Conservation (phyloP, 30 jellyfish, hydroid and myxozoan genomes). For the Aurelia coerulea region DNA sequence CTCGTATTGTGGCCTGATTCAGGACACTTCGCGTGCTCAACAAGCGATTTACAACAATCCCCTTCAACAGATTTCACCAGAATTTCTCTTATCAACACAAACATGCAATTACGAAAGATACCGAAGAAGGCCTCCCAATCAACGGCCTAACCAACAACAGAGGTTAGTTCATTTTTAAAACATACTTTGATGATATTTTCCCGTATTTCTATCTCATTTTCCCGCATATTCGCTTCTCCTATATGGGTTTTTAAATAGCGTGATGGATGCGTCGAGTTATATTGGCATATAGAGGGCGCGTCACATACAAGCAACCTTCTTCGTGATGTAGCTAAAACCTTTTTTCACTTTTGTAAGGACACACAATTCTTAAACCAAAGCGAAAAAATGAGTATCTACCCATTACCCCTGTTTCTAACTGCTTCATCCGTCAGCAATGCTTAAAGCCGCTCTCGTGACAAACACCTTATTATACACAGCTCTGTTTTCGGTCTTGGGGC, state of each 20-base stretch:
- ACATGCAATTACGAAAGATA: slow-evolving; percentile 63
- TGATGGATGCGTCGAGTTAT: slow-evolving; percentile 24
- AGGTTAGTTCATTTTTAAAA: slow-evolving; percentile 8
- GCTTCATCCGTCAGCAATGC: not conserved
- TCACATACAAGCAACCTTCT: slow-evolving; percentile 39
- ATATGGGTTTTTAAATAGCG: slow-evolving; percentile 22
- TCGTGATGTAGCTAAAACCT: not conserved
- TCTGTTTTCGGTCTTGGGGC: no score
- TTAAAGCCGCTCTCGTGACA: not conserved
- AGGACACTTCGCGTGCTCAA: slow-evolving; percentile 69
- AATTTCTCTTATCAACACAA: slow-evolving; percentile 60
- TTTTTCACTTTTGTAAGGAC: no score
- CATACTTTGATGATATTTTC: no score
- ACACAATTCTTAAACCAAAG: no score
- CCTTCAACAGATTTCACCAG: slow-evolving; percentile 68
- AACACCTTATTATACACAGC: no score
- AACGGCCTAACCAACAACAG: slow-evolving; percentile 58
- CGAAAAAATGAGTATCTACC: no score
- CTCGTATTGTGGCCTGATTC: slow-evolving; percentile 54
- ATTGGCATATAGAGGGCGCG: slow-evolving; percentile 32
- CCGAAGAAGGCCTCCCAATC: slow-evolving; percentile 64
- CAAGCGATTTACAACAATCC: slow-evolving; percentile 65
- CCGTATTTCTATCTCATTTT: not conserved
- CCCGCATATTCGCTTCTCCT: not conserved
- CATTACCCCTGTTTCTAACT: not conserved